Evolutionary conservation across 1,140 invertebrate species (phyloP).

Genomic region (Heliothis subflexa): DNA sequence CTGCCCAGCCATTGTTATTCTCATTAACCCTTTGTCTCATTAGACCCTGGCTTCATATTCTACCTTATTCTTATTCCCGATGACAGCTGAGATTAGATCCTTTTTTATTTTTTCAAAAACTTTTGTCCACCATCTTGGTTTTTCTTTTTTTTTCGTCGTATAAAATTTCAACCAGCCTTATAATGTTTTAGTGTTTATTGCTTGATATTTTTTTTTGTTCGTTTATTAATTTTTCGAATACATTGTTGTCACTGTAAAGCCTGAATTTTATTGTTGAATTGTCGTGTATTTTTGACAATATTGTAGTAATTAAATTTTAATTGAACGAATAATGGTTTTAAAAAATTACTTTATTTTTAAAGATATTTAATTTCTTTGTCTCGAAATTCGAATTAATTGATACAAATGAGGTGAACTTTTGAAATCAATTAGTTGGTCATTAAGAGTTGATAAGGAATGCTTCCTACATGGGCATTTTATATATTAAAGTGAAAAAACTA

Average conservation of each 20-base stretch:
- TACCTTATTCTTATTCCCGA: constrained; percentile 76
- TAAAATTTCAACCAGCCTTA: constrained; percentile 49
- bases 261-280: constrained; percentile 48
- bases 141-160: constrained; percentile 56
- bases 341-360: constrained; percentile 4
- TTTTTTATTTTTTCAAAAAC: constrained; percentile 56
- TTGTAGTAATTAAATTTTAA: constrained; percentile 9
- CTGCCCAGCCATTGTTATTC: constrained; percentile 79
- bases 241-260: constrained; percentile 49
- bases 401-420: constrained; percentile 37
- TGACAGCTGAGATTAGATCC: constrained; percentile 79
- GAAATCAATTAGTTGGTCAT: constrained; percentile 49
- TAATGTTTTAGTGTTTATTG: constrained; percentile 46
- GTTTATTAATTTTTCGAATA: constrained; percentile 41
- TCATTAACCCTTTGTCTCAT: constrained; percentile 86
- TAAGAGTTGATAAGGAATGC: constrained; percentile 39
- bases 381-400: constrained; percentile 21
- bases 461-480: constrained; percentile 3
- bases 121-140: constrained; percentile 53
- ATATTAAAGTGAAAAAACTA: constrained; percentile 14
- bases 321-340: constrained; percentile 12
- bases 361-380: constrained; percentile 28
- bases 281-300: constrained; percentile 24
- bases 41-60: constrained; percentile 79
- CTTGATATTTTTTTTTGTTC: constrained; percentile 3